These are phyloP conservation scores for Mechanitis mazaeus DNA, from an alignment of 2,888 invertebrate genomes.

Conservation along the genomic window DNA sequence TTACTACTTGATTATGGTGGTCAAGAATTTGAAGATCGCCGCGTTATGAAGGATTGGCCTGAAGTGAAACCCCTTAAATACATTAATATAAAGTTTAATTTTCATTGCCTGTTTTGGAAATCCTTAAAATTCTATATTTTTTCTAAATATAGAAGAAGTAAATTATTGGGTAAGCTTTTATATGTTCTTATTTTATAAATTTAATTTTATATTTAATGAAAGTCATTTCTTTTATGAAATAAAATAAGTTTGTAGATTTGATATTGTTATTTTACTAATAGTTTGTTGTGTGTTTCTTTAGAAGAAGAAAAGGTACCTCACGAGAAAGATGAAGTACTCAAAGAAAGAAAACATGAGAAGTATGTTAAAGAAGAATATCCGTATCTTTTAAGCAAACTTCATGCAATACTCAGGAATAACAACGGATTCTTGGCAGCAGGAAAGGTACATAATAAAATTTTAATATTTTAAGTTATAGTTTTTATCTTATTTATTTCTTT, in stretches of 20 bases:
- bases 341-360: conserved; percentile 66
- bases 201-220: too few species aligned
- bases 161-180: too few species aligned
- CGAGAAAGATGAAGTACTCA: conserved; percentile 69
- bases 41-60: conserved; percentile 57
- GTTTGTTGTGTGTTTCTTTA: conserved; percentile 27
- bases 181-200: too few species aligned
- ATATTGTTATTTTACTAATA: too few species aligned
- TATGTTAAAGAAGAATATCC: conserved; percentile 71
- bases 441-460: conserved; percentile 44
- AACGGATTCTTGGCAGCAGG: conserved; percentile 77
- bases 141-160: too few species aligned
- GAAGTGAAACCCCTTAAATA: conserved; percentile 36
- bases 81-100: conserved; percentile 21
- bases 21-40: conserved; percentile 49
- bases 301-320: conserved; percentile 66
- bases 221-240: too few species aligned
- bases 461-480: too few species aligned
- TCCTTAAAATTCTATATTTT: too few species aligned
- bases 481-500: too few species aligned
- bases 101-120: too few species aligned
- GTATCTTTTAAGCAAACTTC: conserved; percentile 70
- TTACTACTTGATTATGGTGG: conserved; percentile 77
- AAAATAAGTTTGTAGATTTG: too few species aligned
- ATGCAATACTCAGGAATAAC: conserved; percentile 74